Base-by-base conservation (phyloP, 2,888 invertebrate species). In the Embidobia sp. region DNA sequence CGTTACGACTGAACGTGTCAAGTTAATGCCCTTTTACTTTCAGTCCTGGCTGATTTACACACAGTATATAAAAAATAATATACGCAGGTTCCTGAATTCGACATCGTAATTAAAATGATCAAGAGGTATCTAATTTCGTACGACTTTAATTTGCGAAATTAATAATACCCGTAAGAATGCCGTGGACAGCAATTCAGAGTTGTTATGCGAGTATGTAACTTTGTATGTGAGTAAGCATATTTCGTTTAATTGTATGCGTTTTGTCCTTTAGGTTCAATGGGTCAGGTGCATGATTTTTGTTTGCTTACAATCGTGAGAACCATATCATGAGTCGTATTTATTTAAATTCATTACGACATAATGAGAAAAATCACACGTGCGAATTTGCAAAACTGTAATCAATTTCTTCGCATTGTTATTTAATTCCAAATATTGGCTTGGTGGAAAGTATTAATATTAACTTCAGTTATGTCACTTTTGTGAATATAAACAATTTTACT, bases 21-120 rank as follows among this genome's bases (percentile, higher is more conserved):
- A 57, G 42, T 57, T 42, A 42, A 31, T 1, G 57, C 29, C 42
- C 42, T 57, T 42, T 57, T 42, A 57, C 57, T 57, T 57, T 57
- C 57, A 42, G 42, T 42, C 27, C 37, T 26, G 13, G 6, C 29
- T 18, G 40, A 40, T 55, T 42, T 42, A 42, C 42, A 31, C 18
- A 19, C 8, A 15, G 22, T 8, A 42, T 42, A 29, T 57, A 31
- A 19, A 57, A 10, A 44, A 33, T 31, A 59, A 59, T 8, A 33
- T 31, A n/a, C n/a, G n/a, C n/a, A n/a, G n/a, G n/a, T n/a, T n/a
- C n/a, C n/a, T n/a, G n/a, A n/a, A n/a, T n/a, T n/a, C n/a, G n/a
- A n/a, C n/a, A n/a, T n/a, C n/a, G n/a, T n/a, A n/a, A n/a, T n/a
- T n/a, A n/a, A n/a, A 59, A 44, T 59, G 22, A 44, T 19, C 8